These are phyloP conservation scores for Plectropomus leopardus DNA, from an alignment of 2,113 vertebrate species.

Conservation along the genomic window DNA sequence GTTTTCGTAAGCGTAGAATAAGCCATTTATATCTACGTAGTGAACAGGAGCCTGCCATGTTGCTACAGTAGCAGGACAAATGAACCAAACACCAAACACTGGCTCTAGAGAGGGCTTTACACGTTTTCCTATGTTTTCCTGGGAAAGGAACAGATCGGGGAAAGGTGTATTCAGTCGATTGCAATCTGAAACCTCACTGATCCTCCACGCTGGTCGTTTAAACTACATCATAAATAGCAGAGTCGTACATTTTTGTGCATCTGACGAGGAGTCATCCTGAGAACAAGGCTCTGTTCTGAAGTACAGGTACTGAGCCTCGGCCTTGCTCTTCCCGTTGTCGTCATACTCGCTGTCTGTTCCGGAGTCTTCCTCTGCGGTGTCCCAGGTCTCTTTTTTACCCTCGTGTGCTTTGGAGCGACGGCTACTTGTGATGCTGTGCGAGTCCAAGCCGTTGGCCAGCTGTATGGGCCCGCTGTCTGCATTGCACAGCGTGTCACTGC, in stretches of 20 bases:
- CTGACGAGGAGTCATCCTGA: conserved; percentile 88
- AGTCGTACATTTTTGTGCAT: conserved; percentile 93
- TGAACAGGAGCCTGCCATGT: no score
- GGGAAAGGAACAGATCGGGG: no score
- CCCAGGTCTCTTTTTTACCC: conserved; percentile 98
- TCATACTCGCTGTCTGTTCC: conserved; percentile 98
- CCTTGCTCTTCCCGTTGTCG: conserved; percentile 95
- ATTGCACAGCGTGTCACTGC: conserved; percentile 97
- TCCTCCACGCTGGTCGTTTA: background rate
- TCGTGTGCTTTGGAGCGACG: conserved; percentile 97
- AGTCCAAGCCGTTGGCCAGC: conserved; percentile 96
- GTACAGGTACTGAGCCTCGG: conserved; percentile 91
- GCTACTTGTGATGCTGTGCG: conserved; percentile 98
- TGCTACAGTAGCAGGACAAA: no score
- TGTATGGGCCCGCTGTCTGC: conserved; percentile 92
- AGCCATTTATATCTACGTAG: no score
- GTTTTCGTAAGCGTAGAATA: no score
- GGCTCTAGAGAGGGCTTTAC: no score
- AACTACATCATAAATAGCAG: conserved; percentile 3
- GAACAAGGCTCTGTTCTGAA: conserved; percentile 92
- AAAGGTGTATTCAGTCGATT: no score
- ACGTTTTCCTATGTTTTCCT: no score
- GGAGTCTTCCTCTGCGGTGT: conserved; percentile 97
- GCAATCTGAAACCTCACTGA: no score
- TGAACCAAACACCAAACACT: no score